Base-by-base conservation (phyloP, 2,797 vertebrate genomes). In the Antennarius maculatus region DNA sequence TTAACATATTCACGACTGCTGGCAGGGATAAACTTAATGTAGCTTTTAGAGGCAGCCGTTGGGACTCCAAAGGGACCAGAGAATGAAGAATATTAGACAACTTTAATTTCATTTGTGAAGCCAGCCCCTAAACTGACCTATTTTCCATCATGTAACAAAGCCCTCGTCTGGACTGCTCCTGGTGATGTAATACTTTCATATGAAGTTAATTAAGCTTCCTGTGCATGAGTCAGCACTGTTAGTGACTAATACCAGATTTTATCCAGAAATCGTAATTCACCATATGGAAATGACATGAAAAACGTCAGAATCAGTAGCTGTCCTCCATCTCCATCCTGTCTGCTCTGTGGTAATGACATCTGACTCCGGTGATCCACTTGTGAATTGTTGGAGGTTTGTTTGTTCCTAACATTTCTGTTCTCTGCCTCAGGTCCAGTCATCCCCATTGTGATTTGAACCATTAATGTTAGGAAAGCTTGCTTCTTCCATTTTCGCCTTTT, bases 151-250 rank as follows among this genome's bases (percentile, higher is more conserved):
- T 61, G 50, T 66, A 76, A 84, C 53, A 29, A 52, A 50, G 58
- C 58, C 50, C 54, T 39, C 55, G 59, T 70, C 54, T 69, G 43
- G n/a, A 69, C 54, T 18, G 58, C 65, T 67, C 39, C 17, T 50
- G 39, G 60, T 86, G 85, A 89, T 15, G 71, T 81, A 84, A 82
- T 52, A 64, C 37, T 72, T 80, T 84, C 82, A 89, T 80, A 71
- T 81, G 86, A 84, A 72, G 77, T 61, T 65, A 86, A 86, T 91
- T 86, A 88, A 61, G 67, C 70, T 83, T 82, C 45, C 46, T 23
- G 6, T 48, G 65, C 56, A 86, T 91, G 87, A 91, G 65, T 91
- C 90, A 90, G 63, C 41, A 51, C 79, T 65, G 71, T 84, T 69
- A 85, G 74, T 84, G 84, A 82, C 52, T 43, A 37, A 66, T 79